Evolutionary conservation across 1,140 invertebrate genomes (phyloP), one percentile per base, ranked within the genome.

Genomic region (Drosophila nikananu): DNA sequence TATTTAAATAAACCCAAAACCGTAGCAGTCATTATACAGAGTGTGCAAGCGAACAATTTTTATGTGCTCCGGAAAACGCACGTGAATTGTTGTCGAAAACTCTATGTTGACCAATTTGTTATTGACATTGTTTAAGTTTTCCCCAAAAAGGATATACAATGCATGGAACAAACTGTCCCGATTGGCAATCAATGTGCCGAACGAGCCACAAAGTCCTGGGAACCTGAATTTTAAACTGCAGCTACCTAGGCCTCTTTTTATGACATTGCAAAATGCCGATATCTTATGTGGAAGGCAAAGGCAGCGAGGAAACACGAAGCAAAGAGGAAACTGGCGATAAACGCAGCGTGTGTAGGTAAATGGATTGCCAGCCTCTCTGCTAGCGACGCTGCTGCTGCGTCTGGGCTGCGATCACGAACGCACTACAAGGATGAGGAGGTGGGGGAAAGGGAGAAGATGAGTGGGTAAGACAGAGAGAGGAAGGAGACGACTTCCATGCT

Each of bases 321-420:
- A 44, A 70, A 70, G n/a, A 39, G 21, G 35, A 73, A 72, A 73
- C n/a, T 23, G 51, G n/a, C 49, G 21, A 73, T 73, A 35, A 73
- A 73, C 49, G 52, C 66, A 73, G 35, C 30, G 52, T 59, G 25
- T 46, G 42, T 51, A 55, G 59, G 21, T 59, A 58, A 30, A 39
- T 59, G 17, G 35, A 66, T 19, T n/a, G n/a, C n/a, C n/a, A n/a
- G 62, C 25, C 25, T 41, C 49, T 37, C 62, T 39, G 62, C 35
- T 15, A 30, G 25, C 64, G 39, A 39, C 49, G 67, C 67, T 71
- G 65, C 64, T 68, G 75, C 75, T 51, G 74, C 58, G 75, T 78
- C 75, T 77, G 75, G 75, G 48, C 52, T 54, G 68, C 58, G 75
- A 78, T 79, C 77, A 79, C 59, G 66, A 54, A 63, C 32, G 52